phyloP scores from a whole-genome alignment of 2,888 invertebrate species.

The Ophonus ardosiacus region DNA sequence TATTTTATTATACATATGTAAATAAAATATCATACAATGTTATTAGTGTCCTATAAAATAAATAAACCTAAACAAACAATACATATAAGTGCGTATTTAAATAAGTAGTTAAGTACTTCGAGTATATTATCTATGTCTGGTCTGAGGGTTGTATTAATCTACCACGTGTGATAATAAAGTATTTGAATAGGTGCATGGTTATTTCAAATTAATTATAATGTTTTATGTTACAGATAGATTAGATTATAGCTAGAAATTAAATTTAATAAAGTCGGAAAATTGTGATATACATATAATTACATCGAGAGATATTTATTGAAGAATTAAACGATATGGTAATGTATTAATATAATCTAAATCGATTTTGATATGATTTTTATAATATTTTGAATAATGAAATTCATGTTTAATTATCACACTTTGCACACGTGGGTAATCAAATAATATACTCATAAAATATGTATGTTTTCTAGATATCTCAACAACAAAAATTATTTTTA shows the following conservation, averaged over 20 bases:
- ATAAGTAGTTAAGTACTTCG: neutral
- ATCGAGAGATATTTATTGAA: neutral
- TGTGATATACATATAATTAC: slow-evolving; percentile 1
- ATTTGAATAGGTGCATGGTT: slow-evolving; percentile 12
- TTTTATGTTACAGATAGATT: neutral
- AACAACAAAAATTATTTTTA: too few relatives aligned
- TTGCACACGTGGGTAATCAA: too few relatives aligned
- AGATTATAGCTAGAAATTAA: slow-evolving; percentile 7
- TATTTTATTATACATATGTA: too few relatives aligned
- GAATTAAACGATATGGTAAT: slow-evolving; percentile 16
- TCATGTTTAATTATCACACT: neutral
- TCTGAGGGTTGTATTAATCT: neutral
- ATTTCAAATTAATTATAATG: slow-evolving; percentile 3
- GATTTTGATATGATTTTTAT: neutral
- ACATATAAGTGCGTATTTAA: neutral
- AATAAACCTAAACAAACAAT: too few relatives aligned
- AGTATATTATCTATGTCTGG: neutral
- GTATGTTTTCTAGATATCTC: too few relatives aligned
- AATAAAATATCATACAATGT: too few relatives aligned
- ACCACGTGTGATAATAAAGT: neutral
- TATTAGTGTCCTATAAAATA: too few relatives aligned
- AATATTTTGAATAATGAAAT: neutral
- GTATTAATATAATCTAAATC: slow-evolving; percentile 14
- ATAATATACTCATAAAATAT: too few relatives aligned
- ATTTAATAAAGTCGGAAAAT: slow-evolving; percentile 12